Percentiles rank a stretch among this genome's conserved stretches.
Evolutionary conservation across 35 echinoderm and acorn worm genomes (phyloP).

Genomic region (Nesometra sesokonis): DNA sequence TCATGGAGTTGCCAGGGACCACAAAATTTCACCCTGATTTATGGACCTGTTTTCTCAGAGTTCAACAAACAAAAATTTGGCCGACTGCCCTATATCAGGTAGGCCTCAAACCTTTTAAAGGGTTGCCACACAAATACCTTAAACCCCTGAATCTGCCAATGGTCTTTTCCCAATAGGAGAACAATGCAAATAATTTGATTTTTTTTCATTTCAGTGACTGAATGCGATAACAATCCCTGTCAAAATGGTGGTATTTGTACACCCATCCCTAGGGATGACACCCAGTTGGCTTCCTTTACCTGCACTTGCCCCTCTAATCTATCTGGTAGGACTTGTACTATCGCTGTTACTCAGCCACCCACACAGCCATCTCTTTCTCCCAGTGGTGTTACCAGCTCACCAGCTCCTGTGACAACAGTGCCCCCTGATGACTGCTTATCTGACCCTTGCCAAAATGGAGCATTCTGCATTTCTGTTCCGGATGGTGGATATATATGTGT

Average conservation of each 20-base stretch:
- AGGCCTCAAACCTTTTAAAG: too few relatives aligned
- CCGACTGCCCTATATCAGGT: too few relatives aligned
- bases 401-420: neutral
- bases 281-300: neutral
- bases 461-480: neutral
- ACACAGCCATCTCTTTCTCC: neutral
- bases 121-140: too few relatives aligned
- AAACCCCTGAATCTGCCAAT: too few relatives aligned
- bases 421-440: neutral
- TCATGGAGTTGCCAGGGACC: too few relatives aligned
- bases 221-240: neutral
- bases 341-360: neutral
- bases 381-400: neutral
- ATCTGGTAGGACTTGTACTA: neutral
- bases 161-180: neutral
- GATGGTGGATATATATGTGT: neutral
- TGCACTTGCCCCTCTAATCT: neutral
- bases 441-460: neutral
- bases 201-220: neutral
- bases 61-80: too few relatives aligned
- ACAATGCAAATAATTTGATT: neutral
- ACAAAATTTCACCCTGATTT: too few relatives aligned
- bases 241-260: slow-evolving; percentile 10
- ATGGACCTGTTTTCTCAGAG: too few relatives aligned
- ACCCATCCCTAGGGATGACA: neutral